Base-by-base conservation (phyloP, 2,113 vertebrate genomes). In the Saccopteryx leptura region DNA sequence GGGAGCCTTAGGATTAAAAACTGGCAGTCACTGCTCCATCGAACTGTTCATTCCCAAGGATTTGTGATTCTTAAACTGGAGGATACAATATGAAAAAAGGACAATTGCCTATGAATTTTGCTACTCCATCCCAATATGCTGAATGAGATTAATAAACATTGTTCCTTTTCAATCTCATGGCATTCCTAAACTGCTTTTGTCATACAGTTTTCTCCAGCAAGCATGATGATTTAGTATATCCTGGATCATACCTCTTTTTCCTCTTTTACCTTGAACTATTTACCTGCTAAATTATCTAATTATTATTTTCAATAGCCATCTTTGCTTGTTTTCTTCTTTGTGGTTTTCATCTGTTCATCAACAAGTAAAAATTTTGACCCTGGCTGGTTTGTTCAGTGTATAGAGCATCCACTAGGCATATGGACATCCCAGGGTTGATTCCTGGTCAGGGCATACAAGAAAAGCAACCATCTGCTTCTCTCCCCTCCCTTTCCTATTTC, bases 281-380 rank as follows among this genome's bases (percentile, higher is more conserved):
- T 9, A 63, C 75, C 95, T 90, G 9, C 85, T 93, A 93, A 85
- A 94, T 96, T 97, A 97, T 97, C 93, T 90, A 81, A 86, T 63
- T 92, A 97, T 80, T 97, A 96, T 94, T 97, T 93, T 52, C 95
- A 97, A 97, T 74, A 94, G 89, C 79, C 5, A 0, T 60, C 56
- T 94, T 54, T 88, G 80, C 74, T 58, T 81, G 28, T n/a, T 96
- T 96, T 7, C 18, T 68, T 52, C 83, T 48, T 88, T 90, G 86
- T 9, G 2, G 79, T 76, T 78, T 95, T 87, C 86, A 69, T 92
- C 88, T 54, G 71, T 0, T 4, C 86, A 94, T 86, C 94, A 60
- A 88, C 54, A 24, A 83, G 85, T 88, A 61, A 0, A 24, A 88
- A 14, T 21, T 0, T 0, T 39, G 39, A 39, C 39, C 39, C 39